These are phyloP conservation scores for Aphis gossypii DNA, from an alignment of 1,140 invertebrate species.

Conservation along the genomic window DNA sequence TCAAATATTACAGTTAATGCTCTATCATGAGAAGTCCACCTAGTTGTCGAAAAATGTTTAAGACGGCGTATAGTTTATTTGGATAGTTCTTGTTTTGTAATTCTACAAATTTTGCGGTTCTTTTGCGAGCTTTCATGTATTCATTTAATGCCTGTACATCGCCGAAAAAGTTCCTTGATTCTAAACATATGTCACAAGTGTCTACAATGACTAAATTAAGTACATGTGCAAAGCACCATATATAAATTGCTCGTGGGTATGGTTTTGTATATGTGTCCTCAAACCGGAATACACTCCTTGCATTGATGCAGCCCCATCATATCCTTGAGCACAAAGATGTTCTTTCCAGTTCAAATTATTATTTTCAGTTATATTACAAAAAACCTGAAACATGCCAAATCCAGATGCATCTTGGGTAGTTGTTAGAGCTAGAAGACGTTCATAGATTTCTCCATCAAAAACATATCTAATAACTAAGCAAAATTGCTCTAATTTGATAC, in stretches of 20 bases:
- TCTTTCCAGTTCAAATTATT: too few species aligned
- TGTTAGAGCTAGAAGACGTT: conserved; percentile 22
- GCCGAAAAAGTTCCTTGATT: neutral
- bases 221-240: conserved; percentile 18
- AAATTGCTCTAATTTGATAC: neutral
- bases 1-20: conserved; percentile 19
- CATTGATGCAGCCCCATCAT: neutral
- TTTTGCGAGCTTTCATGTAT: neutral
- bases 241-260: neutral
- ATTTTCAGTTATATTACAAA: too few species aligned
- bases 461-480: neutral
- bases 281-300: neutral
- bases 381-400: neutral
- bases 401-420: neutral
- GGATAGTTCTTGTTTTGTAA: neutral
- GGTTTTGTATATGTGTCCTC: neutral
- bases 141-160: neutral
- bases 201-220: conserved; percentile 20
- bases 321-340: too few species aligned
- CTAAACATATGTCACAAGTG: conserved; percentile 1
- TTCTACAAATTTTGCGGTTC: neutral
- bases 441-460: neutral
- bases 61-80: neutral
- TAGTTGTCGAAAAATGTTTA: conserved; percentile 8
- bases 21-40: conserved; percentile 12